Base-by-base conservation (phyloP, 2,888 invertebrate species). In the Caenorhabditis sinica region DNA sequence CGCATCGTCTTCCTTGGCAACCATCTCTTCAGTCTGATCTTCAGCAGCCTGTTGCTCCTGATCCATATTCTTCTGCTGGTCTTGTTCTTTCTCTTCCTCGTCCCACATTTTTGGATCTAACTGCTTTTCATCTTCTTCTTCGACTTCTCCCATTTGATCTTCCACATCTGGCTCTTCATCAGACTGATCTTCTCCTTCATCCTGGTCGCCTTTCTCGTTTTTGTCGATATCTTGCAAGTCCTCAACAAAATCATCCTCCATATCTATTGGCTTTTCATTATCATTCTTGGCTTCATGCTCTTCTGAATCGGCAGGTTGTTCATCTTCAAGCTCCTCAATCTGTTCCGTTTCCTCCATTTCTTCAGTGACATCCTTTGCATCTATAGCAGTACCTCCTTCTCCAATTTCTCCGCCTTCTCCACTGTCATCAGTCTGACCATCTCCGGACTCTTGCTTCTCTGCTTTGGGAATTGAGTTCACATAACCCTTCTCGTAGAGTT, bases 91-190 rank as follows among this genome's bases (percentile, higher is more conserved):
- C 20, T 96, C 95, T 86, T 96, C 96, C 0, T 96, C 96, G 80
- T 98, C 97, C 28, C 97, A 98, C 96, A 98, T 97, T 94, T 98
- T 96, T 93, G 98, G 97, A 88, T 98, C 97, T 2, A 96, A 94
- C 89, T 98, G 96, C 25, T 96, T 95, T 85, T 96, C 95, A 36
- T 95, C 95, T 17, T 95, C 95, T 20, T 94, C 94, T 0, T 94
- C 94, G 0, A 87, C 88, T 11, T 89, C 88, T 23, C 69, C 89
- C 66, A 88, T 85, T 68, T 90, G 87, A 83, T 90, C 90, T 56
- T 87, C 88, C 1, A 83, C 76, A n/a, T 89, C 86, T 4, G 85
- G 87, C 28, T 90, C 86, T 56, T 89, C 87, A 11, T 88, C 88
- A 15, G 81, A 71, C 53, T 86, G 80, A 58, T 86, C 86, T n/a